Percentiles rank a stretch among this genome's conserved stretches.
These are phyloP conservation scores for Solea senegalensis DNA, from an alignment of 2,113 vertebrate species.

Conservation along the genomic window DNA sequence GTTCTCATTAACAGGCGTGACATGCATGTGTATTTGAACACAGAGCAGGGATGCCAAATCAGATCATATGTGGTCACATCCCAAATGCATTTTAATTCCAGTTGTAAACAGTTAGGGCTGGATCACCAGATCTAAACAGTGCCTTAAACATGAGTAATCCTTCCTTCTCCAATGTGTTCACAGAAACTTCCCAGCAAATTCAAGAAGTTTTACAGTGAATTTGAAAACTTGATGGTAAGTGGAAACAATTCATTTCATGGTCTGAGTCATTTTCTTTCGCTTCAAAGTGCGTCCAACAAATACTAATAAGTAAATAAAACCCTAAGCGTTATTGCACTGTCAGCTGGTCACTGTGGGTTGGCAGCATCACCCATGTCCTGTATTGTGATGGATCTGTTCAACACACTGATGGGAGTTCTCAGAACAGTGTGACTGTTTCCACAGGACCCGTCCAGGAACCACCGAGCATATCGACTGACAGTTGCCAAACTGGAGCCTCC, in stretches of 20 bases:
- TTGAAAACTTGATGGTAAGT: constrained; percentile 98
- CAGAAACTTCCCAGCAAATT: constrained; percentile 99
- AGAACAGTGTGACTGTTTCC: constrained; percentile 58
- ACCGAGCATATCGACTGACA: constrained; percentile 93
- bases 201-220: constrained; percentile 97
- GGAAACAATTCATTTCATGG: neutral
- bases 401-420: constrained; percentile 38
- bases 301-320: neutral
- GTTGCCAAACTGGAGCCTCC: constrained; percentile 94
- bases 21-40: too few species aligned
- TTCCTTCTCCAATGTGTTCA: constrained; percentile 73
- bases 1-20: too few species aligned
- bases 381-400: constrained; percentile 46
- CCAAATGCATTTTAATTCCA: too few species aligned
- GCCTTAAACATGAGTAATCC: neutral
- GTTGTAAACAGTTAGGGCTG: too few species aligned
- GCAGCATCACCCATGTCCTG: neutral
- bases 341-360: constrained; percentile 27
- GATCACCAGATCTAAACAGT: too few species aligned
- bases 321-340: constrained; percentile 6
- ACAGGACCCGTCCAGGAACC: constrained; percentile 98
- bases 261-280: neutral
- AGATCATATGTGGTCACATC: too few species aligned
- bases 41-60: too few species aligned
- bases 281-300: neutral